Evolutionary conservation across 1,140 invertebrate species (phyloP), one percentile per base, ranked within the genome.

Genomic region (Acromyrmex echinatior): DNA sequence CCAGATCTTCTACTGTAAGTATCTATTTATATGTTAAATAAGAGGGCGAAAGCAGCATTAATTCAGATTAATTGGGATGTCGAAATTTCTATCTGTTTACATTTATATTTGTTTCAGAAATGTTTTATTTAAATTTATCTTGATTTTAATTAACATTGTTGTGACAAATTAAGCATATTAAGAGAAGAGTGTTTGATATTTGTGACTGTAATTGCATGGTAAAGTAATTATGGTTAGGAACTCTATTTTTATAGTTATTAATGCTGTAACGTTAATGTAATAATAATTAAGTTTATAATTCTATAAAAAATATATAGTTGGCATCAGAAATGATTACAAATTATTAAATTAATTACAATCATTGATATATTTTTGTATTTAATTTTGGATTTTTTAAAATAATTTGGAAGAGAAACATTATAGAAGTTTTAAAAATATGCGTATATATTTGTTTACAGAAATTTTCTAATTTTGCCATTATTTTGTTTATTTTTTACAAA

Each of bases 51-150:
- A 45, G 6, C 31, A n/a, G 21, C 7, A 21, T 14, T 53, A 16
- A 60, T 56, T 35, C 25, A 25, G 3, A 80, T 58, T 81, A 71
- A 65, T 58, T 7, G 62, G 9, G 21, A 58, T 39, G 6, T 81
- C 31, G 21, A 81, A 18, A 58, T 56, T 81, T 81, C 21, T n/a
- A 70, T 49, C 14, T 56, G 31, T 1, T 51, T 28, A 18, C 14
- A 80, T 80, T 45, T 71, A n/a, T 28, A 81, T 28, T 56, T 28
- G 21, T 51, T 56, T 58, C 63, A 39, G 28, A 68, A 49, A 80
- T 68, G 68, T 80, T 68, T 80, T 80, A 68, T 7, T 35, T 35
- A n/a, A 45, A 6, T 68, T 80, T 68, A 79, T 18, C n/a, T 16
- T 53, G 7, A 66, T 14, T 56, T 71, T 71, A 25, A 71, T 58